A percentile compares a stretch with the other conserved stretches of the same genome.
Conservation (phyloP, 2,888 invertebrate species). For the Pollenia angustigena region DNA sequence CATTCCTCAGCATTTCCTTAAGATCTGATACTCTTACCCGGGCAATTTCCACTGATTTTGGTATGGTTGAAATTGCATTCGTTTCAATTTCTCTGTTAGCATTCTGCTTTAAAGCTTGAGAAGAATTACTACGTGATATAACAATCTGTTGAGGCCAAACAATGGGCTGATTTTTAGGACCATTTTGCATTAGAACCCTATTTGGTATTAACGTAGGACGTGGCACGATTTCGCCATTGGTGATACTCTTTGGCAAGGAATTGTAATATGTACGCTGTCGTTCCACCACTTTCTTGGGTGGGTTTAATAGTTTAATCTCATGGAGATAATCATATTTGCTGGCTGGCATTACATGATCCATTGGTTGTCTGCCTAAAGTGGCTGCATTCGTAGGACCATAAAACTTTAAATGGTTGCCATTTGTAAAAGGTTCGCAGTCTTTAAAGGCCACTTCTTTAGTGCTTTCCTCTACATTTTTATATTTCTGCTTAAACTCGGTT, state of each 20-base stretch:
- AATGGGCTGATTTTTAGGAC: conserved; percentile 36
- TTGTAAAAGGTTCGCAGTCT: conserved; percentile 2
- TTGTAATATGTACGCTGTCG: conserved; percentile 81
- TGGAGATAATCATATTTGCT: conserved; percentile 83
- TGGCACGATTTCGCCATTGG: conserved; percentile 86
- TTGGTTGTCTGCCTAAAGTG: conserved; percentile 58
- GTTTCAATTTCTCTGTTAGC: conserved; percentile 36
- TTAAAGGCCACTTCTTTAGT: conserved; percentile 39
- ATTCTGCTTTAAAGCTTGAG: conserved; percentile 85
- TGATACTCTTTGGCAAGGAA: conserved; percentile 82
- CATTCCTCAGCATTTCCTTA: conserved; percentile 83
- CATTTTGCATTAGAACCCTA: conserved; percentile 84
- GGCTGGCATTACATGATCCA: conserved; percentile 48
- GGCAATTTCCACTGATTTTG: conserved; percentile 83
- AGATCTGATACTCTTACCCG: conserved; percentile 83
- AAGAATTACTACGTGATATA: conserved; percentile 87
- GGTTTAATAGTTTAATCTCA: conserved; percentile 83
- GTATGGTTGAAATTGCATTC: conserved; percentile 77
- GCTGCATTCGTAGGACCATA: conserved; percentile 57
- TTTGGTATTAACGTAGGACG: conserved; percentile 87
- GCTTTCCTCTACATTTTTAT: conserved; percentile 86
- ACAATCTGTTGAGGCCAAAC: conserved; percentile 83
- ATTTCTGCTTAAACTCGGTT: conserved; percentile 87
- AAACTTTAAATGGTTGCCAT: conserved; percentile 38
- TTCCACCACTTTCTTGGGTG: conserved; percentile 77